Evolutionary conservation across 2,888 invertebrate species (phyloP), one percentile per base, ranked within the genome.

Genomic region (Oxyscelio sp.): DNA sequence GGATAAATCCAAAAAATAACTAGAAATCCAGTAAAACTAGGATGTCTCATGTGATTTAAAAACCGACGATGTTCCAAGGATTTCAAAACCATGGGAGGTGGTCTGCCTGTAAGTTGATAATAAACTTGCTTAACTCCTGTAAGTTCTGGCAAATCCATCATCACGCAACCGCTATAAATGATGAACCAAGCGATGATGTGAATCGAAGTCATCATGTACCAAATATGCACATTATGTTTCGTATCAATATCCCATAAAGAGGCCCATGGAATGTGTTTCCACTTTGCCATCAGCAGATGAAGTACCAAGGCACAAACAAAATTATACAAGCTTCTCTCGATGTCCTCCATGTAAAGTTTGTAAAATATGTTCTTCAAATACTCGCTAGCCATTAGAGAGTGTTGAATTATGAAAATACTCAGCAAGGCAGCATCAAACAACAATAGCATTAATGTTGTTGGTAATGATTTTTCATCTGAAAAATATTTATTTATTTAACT

Each of bases 81-180:
- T 91, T 96, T 96, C 81, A 95, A 94, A 0, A 91, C 87, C 80
- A 95, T 93, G 0, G 96, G 96, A 43, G 94, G 94, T 8, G 95
- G 94, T 80, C 95, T 94, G 17, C 94, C 94, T 54, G 95, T 94
- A 19, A 96, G 88, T 87, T 95, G 95, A 82, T 96, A 96, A 90
- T 95, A 96, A 5, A 96, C 94, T 92, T 96, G 96, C 90, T 96
- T 96, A 4, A 96, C 90, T 3, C 96, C 96, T 24, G 95, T 88
- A 3, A 96, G 90, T 89, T 96, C 96, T 0, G 95, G 95, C 21
- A 96, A 94, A 90, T 96, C 96, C 95, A 96, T 95, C 89, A 96
- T 95, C 52, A 96, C 93, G 86, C 95, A 95, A 8, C 96, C 96
- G 21, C 95, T 95, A 88, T 95, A 96, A 80, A 96, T 95, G 4